phyloP scores from a whole-genome alignment of 2,888 invertebrate species.

The Keiferia lycopersicella region DNA sequence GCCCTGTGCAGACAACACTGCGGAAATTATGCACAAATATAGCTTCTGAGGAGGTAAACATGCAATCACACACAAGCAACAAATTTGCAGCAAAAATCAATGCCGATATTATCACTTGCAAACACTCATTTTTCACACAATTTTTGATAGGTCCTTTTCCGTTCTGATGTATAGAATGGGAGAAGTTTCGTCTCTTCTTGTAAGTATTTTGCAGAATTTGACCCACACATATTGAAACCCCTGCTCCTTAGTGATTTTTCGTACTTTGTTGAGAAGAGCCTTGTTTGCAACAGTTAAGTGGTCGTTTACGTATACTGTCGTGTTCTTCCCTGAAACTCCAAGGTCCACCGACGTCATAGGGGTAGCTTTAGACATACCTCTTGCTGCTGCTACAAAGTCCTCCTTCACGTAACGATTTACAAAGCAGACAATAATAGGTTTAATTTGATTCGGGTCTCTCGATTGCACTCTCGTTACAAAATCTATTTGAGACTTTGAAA shows the following conservation, averaged over 20 bases:
- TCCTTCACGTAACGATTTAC: slow-evolving; percentile 13
- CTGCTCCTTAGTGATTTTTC: background rate
- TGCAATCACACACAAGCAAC: too few species aligned
- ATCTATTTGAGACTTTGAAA: background rate
- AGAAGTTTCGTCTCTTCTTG: background rate
- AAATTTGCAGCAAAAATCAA: too few species aligned
- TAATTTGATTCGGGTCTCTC: background rate
- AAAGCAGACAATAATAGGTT: background rate
- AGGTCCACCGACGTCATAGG: background rate
- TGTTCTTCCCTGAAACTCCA: background rate
- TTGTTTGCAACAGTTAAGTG: background rate
- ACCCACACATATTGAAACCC: slow-evolving; percentile 17
- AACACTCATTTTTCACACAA: too few species aligned
- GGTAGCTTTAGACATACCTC: background rate
- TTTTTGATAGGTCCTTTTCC: slow-evolving; percentile 23
- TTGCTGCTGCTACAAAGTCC: slow-evolving; percentile 4
- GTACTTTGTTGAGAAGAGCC: background rate
- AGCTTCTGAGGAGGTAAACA: too few species aligned
- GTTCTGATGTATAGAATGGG: background rate
- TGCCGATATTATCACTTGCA: too few species aligned
- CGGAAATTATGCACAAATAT: too few species aligned
- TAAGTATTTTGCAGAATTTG: background rate
- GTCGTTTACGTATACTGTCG: background rate
- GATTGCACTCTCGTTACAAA: slow-evolving; percentile 10
- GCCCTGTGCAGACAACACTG: too few species aligned